Evolutionary conservation across 2,113 vertebrate genomes (phyloP), one percentile per base, ranked within the genome.

Genomic region (Myotis yumanensis): DNA sequence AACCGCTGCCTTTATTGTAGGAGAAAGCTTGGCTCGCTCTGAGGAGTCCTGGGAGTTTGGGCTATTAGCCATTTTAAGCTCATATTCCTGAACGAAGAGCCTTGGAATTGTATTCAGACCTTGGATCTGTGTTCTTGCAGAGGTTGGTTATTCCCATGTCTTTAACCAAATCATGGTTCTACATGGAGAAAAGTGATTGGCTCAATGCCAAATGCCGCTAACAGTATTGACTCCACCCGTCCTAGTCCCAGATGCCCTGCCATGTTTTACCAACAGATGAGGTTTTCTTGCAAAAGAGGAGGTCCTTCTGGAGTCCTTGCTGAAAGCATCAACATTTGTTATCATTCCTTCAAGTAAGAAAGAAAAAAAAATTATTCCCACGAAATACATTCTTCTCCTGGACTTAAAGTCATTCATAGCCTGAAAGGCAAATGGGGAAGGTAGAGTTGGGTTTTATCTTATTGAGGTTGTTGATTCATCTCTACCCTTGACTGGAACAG

Each of bases 401-500:
- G 82, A 95, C 80, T 96, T 95, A 81, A 71, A 62, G 96, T 96
- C 66, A 84, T 97, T 96, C 97, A 51, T 73, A 94, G 81, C 7
- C 4, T 90, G 51, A 95, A 97, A 97, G 71, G 77, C 79, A 96
- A 97, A 94, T 96, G 94, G 93, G 91, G 82, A 83, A 97, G 64
- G 35, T 71, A 91, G 73, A 95, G n/a, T 82, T 81, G 59, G 85
- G 62, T 95, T 97, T 96, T 87, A 81, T 96, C 93, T 97, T 95
- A 96, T 62, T 97, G 90, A 96, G 95, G 28, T 89, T 30, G 94
- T 95, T 96, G 89, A 97, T 97, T 98, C 93, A 95, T 96, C 96
- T 97, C 80, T 93, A 86, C 68, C 84, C 72, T 94, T 97, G 88
- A 51, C 72, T 89, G 72, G 68, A 96, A 95, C 81, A 83, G 68